Conservation (phyloP, 1,140 invertebrate genomes). For the Cylas formicarius region DNA sequence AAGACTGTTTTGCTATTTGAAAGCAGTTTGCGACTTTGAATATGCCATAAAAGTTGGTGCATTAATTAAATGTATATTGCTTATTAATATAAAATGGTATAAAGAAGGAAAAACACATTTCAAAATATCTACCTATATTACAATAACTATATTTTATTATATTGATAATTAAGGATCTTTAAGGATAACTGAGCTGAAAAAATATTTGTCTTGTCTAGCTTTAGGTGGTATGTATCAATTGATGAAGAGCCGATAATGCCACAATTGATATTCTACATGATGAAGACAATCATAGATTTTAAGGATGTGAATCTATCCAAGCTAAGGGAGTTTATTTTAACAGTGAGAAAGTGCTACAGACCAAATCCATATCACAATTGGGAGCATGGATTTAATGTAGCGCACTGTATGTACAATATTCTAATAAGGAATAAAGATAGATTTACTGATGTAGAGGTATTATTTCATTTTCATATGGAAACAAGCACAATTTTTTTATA, state of each 20-base stretch:
- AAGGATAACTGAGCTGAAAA: background rate
- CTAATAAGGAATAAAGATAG: slow-evolving; percentile 42
- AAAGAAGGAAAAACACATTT: background rate
- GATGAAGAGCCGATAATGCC: slow-evolving; percentile 44
- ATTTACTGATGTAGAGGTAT: slow-evolving; percentile 44
- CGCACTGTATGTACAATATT: slow-evolving; percentile 52
- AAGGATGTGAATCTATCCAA: slow-evolving; percentile 38
- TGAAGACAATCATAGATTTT: slow-evolving; percentile 41
- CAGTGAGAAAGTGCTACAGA: slow-evolving; percentile 45
- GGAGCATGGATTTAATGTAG: slow-evolving; percentile 51
- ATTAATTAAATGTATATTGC: slow-evolving; percentile 1
- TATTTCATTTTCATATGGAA: slow-evolving; percentile 7
- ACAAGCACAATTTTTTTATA: slow-evolving; percentile 1
- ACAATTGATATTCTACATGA: slow-evolving; percentile 46
- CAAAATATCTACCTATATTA: background rate
- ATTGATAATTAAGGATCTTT: background rate
- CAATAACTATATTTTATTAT: background rate
- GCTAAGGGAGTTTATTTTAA: slow-evolving; percentile 43
- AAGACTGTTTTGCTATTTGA: no score
- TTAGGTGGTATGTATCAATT: slow-evolving; percentile 47
- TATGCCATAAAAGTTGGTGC: no score
- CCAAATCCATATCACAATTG: slow-evolving; percentile 53
- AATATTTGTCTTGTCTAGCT: slow-evolving; percentile 36
- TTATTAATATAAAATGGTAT: slow-evolving; percentile 4
- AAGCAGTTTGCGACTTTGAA: no score